A percentile compares a stretch with the other conserved stretches of the same genome.
Conservation (phyloP, 2,888 invertebrate species). For the Zaprionus lineosus region DNA sequence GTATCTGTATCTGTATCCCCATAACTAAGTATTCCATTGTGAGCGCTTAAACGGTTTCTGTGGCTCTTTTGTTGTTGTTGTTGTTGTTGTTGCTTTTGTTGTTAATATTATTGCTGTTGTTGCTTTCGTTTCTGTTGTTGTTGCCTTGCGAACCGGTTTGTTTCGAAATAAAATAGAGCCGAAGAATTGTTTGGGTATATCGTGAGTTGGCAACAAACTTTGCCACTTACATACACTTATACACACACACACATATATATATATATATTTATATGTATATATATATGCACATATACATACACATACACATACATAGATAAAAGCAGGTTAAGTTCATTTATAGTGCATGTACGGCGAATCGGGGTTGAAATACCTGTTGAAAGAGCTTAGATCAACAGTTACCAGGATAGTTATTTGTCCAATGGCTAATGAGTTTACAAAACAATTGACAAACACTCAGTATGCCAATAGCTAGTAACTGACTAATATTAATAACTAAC, state of each 20-base stretch:
- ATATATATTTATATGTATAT: neutral
- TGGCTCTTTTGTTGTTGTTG: constrained; percentile 26
- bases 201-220: constrained; percentile 41
- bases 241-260: neutral
- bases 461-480: too few relatives aligned
- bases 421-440: too few relatives aligned
- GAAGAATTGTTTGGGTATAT: constrained; percentile 37
- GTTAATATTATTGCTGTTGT: too few relatives aligned
- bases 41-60: constrained; percentile 65
- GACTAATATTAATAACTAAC: too few relatives aligned
- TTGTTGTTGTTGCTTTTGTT: constrained; percentile 16
- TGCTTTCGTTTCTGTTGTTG: constrained; percentile 22
- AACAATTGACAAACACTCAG: too few relatives aligned
- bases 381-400: neutral
- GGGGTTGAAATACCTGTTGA: constrained; percentile 35
- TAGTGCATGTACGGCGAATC: constrained; percentile 13
- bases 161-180: constrained; percentile 63
- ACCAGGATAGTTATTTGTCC: neutral
- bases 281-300: constrained; percentile 15
- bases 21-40: constrained; percentile 26
- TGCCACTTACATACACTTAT: constrained; percentile 11
- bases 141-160: constrained; percentile 63
- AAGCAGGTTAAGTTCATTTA: constrained; percentile 25
- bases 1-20: constrained; percentile 3
- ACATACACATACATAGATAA: neutral